Base-by-base conservation (phyloP, 1,140 invertebrate species). In the Scylla paramamosain region DNA sequence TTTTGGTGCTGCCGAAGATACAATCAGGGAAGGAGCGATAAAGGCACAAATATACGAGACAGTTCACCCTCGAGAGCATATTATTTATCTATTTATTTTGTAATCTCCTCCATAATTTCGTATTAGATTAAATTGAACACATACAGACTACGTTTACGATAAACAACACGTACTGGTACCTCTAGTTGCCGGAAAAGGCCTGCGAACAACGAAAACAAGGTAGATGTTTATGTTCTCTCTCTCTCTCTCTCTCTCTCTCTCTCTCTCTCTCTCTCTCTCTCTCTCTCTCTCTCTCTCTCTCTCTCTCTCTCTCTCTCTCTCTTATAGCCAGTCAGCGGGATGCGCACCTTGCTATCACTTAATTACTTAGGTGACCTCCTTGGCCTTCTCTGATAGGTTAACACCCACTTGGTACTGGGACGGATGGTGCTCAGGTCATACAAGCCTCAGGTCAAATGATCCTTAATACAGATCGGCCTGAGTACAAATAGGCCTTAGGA, bases 321-420 rank as follows among this genome's bases (percentile, higher is more conserved):
- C 25, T 20, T 16, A 3, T 3, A 67, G 10, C 3, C 59, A 67
- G 59, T 3, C 7, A 67, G 59, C 20, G 59, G 59, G 59, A 67
- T 25, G 59, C 10, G 10, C 59, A 45, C 89, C 10, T 91, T 45
- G 52, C 52, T 77, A 67, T 91, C 48, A 10, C 89, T 31, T 67
- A 91, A 91, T 91, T 52, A 91, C 89, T 91, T 91, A n/a, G 46
- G 32, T 89, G 89, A 91, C 89, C 89, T 91, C 46, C 67, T 59
- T 12, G 52, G 12, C 88, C 88, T 90, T 7, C 32, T 52, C 52
- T 46, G 88, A 14, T n/a, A n/a, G n/a, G n/a, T n/a, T n/a, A n/a
- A n/a, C n/a, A n/a, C n/a, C n/a, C n/a, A n/a, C n/a, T n/a, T n/a
- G n/a, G n/a, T n/a, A n/a, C n/a, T n/a, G n/a, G n/a, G n/a, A n/a